phyloP scores from a whole-genome alignment of 2,797 vertebrate species.

The Lithobates pipiens region DNA sequence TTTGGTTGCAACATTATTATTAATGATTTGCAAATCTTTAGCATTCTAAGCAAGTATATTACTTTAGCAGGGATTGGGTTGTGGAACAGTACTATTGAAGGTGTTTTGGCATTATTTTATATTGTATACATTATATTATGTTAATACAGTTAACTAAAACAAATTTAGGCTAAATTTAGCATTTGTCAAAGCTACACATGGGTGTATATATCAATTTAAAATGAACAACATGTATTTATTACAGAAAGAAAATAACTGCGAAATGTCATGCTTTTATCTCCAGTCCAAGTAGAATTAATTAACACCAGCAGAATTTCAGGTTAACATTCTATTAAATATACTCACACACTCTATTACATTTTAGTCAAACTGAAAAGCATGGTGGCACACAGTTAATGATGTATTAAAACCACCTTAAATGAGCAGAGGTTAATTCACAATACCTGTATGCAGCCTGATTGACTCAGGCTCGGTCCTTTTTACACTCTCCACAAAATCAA shows the following conservation, averaged over 20 bases:
- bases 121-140: no score
- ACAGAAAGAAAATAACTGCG: not conserved
- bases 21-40: no score
- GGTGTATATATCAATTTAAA: no score
- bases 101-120: no score
- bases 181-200: no score
- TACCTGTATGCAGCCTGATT: not conserved
- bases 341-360: not conserved
- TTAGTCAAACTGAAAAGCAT: not conserved
- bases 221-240: not conserved
- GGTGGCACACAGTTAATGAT: conserved; percentile 8
- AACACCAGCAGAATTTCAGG: not conserved
- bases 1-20: no score
- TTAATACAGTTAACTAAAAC: no score
- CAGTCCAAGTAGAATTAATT: conserved; percentile 3
- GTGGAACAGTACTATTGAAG: no score
- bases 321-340: conserved; percentile 14
- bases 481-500: not conserved
- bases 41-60: no score
- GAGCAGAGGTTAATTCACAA: not conserved
- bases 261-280: not conserved
- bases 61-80: no score
- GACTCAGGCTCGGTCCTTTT: not conserved
- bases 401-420: not conserved
- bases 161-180: no score